A percentile compares a stretch with the other conserved stretches of the same genome.
These are phyloP conservation scores for Lordiphosa mommai DNA, from an alignment of 1,140 invertebrate species.

Conservation along the genomic window DNA sequence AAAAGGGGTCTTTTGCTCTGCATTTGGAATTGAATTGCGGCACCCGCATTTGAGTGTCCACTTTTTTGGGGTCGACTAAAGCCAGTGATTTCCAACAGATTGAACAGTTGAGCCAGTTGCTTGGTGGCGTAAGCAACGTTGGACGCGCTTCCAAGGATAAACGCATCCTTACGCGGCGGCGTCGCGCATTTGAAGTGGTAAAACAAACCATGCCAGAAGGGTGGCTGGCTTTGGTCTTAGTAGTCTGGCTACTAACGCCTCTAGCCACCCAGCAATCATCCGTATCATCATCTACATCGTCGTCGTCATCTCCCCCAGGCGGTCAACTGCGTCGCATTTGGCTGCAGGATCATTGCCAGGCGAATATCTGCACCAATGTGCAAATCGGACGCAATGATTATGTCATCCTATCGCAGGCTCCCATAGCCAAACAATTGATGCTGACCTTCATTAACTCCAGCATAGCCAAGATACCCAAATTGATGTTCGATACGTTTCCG, in stretches of 20 bases:
- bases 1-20: background rate
- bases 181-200: background rate
- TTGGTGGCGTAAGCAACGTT: constrained; percentile 42
- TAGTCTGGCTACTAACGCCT: constrained; percentile 7
- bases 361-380: constrained; percentile 56
- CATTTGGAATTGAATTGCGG: constrained; percentile 17
- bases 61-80: constrained; percentile 13
- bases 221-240: constrained; percentile 9
- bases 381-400: constrained; percentile 67
- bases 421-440: constrained; percentile 58
- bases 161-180: constrained; percentile 1
- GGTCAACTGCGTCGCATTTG: constrained; percentile 70
- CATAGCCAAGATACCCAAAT: constrained; percentile 72
- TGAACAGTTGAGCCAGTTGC: constrained; percentile 59
- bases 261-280: constrained; percentile 20
- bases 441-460: constrained; percentile 68
- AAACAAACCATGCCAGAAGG: constrained; percentile 3
- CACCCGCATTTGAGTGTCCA: constrained; percentile 3
- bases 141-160: no score
- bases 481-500: constrained; percentile 76
- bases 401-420: constrained; percentile 66
- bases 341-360: constrained; percentile 75
- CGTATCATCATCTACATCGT: constrained; percentile 1
- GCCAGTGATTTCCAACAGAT: constrained; percentile 14
- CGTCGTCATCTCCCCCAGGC: background rate